These are phyloP conservation scores for Dyspetes luteomarginatus DNA, from an alignment of 2,888 invertebrate genomes.

Conservation along the genomic window DNA sequence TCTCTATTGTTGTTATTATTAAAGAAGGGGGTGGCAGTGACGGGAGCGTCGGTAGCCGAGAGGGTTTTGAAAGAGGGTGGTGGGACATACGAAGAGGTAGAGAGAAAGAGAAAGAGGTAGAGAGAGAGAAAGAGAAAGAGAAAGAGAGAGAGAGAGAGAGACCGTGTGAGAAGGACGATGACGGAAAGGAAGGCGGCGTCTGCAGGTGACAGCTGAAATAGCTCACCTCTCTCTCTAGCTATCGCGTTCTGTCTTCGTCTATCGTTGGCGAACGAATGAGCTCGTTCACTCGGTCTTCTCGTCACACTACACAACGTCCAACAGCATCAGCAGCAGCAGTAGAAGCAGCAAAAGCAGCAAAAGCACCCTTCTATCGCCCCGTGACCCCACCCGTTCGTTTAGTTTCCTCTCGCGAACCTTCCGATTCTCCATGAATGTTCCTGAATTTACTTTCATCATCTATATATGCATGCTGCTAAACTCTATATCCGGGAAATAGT, in stretches of 20 bases:
- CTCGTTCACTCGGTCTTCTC: conserved; percentile 63
- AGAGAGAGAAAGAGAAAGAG: conserved; percentile 68
- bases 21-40: conserved; percentile 74
- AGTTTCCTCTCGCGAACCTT: conserved; percentile 66
- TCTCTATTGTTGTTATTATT: conserved; percentile 83
- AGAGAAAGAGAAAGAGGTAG: conserved; percentile 14
- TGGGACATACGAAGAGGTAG: conserved; percentile 56
- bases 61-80: conserved; percentile 50
- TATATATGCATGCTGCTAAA: background rate
- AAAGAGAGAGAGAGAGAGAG: conserved; percentile 57
- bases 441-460: conserved; percentile 65
- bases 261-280: conserved; percentile 55
- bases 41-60: conserved; percentile 57
- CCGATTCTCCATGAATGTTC: conserved; percentile 68
- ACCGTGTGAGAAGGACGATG: conserved; percentile 80
- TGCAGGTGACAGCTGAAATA: conserved; percentile 84
- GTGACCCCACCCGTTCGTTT: conserved; percentile 59
- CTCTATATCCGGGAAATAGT: background rate
- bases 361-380: conserved; percentile 53
- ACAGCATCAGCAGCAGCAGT: conserved; percentile 31
- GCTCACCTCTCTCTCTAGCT: conserved; percentile 68
- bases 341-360: conserved; percentile 45
- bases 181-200: conserved; percentile 84
- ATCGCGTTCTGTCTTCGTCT: conserved; percentile 51
- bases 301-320: conserved; percentile 62